These are phyloP conservation scores for Pollachius pollachius DNA, from an alignment of 2,113 vertebrate species.

Conservation along the genomic window DNA sequence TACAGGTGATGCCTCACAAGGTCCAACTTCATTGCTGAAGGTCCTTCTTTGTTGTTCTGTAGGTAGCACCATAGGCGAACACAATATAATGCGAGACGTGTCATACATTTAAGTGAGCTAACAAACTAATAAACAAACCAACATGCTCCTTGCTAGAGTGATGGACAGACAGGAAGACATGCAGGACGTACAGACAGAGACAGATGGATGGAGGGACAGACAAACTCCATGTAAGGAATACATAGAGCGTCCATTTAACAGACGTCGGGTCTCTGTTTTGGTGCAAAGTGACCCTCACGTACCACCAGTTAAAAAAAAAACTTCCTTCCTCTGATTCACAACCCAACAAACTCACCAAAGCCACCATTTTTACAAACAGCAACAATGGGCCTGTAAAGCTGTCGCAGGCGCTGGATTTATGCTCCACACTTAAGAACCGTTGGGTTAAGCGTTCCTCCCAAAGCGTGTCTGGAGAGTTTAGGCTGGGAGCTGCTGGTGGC, in stretches of 20 bases:
- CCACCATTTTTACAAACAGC: constrained; percentile 45
- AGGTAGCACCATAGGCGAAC: no score
- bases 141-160: no score
- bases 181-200: neutral
- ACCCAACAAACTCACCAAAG: constrained; percentile 50
- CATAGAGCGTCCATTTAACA: neutral
- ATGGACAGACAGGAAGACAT: no score
- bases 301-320: constrained; percentile 45
- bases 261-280: no score
- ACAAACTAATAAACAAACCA: no score
- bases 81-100: no score
- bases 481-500: constrained; percentile 3
- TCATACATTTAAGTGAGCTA: no score
- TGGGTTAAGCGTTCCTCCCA: constrained; percentile 30
- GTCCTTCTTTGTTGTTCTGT: no score
- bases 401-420: constrained; percentile 62
- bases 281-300: constrained; percentile 25
- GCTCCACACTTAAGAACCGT: constrained; percentile 45
- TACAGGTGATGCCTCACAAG: no score
- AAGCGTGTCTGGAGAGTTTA: constrained; percentile 18
- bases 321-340: constrained; percentile 60
- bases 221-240: no score
- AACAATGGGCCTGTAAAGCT: constrained; percentile 70
- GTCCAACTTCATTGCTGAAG: no score
- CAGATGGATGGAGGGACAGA: neutral